These are phyloP conservation scores for Caenorhabditis becei DNA, from an alignment of 2,888 invertebrate genomes.

Conservation along the genomic window DNA sequence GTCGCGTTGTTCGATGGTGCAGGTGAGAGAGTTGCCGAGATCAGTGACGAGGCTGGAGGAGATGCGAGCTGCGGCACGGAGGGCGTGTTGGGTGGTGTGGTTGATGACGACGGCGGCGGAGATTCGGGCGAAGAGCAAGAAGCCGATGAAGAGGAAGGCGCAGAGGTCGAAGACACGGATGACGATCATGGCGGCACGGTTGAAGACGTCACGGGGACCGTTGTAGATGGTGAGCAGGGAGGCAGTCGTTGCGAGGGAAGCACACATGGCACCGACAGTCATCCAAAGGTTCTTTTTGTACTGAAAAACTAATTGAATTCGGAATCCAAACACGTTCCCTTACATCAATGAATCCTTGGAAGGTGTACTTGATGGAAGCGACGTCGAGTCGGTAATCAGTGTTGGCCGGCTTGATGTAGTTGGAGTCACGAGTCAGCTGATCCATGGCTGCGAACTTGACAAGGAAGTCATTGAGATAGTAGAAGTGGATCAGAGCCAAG, in stretches of 20 bases:
- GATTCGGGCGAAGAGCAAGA: slow-evolving; percentile 71
- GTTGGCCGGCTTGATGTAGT: slow-evolving; percentile 10
- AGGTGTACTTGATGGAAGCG: slow-evolving; percentile 27
- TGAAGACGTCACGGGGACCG: slow-evolving; percentile 25
- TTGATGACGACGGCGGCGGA: slow-evolving; percentile 63
- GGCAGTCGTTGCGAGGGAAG: slow-evolving; percentile 76
- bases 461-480: slow-evolving; percentile 73
- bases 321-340: slow-evolving; percentile 4
- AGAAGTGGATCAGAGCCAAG: slow-evolving; percentile 77
- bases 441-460: slow-evolving; percentile 66
- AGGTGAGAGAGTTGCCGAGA: slow-evolving; percentile 72
- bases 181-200: slow-evolving; percentile 29
- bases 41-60: slow-evolving; percentile 27
- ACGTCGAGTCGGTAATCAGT: slow-evolving; percentile 5
- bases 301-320: slow-evolving; percentile 56
- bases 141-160: slow-evolving; percentile 74
- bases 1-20: slow-evolving; percentile 70
- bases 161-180: slow-evolving; percentile 75
- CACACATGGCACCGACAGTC: slow-evolving; percentile 79
- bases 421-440: slow-evolving; percentile 20
- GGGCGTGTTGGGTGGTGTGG: slow-evolving; percentile 37
- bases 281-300: slow-evolving; percentile 81
- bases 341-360: slow-evolving; percentile 52
- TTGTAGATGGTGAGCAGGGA: slow-evolving; percentile 72
- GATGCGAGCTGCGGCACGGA: slow-evolving; percentile 54